Evolutionary conservation across 2,113 vertebrate species (phyloP).

Genomic region (Paedocypris sp.): DNA sequence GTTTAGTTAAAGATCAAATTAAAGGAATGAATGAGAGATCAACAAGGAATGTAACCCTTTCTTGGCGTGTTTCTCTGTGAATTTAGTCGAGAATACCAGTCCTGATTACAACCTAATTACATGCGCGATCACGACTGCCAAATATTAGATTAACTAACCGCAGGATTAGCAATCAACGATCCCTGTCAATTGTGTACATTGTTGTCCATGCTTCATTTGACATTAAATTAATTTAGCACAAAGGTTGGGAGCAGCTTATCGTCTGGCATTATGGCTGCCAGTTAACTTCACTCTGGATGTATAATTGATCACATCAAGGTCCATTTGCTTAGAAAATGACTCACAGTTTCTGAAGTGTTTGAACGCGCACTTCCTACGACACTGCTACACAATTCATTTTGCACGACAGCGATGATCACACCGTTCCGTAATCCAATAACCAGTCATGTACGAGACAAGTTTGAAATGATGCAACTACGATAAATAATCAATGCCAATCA

Average conservation of each 20-base stretch:
- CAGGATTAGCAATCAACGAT: constrained; percentile 11
- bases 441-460: no score
- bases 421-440: no score
- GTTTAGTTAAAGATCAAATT: background rate
- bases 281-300: constrained; percentile 9
- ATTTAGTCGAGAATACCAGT: constrained; percentile 14
- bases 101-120: constrained; percentile 25
- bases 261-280: constrained; percentile 3
- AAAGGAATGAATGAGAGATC: constrained; percentile 13
- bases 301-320: background rate
- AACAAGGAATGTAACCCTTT: constrained; percentile 10
- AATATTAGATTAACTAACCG: constrained; percentile 34
- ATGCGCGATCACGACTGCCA: constrained; percentile 24
- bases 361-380: background rate
- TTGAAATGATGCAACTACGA: no score
- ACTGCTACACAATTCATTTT: no score
- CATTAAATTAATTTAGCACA: constrained; percentile 12
- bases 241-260: constrained; percentile 20
- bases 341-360: background rate
- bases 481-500: no score
- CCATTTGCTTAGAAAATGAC: background rate
- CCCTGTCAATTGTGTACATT: constrained; percentile 32
- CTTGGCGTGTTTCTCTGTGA: background rate
- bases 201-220: constrained; percentile 16
- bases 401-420: no score